Evolutionary conservation across 1,140 invertebrate species (phyloP).

Genomic region (Drosophila tsacasi): DNA sequence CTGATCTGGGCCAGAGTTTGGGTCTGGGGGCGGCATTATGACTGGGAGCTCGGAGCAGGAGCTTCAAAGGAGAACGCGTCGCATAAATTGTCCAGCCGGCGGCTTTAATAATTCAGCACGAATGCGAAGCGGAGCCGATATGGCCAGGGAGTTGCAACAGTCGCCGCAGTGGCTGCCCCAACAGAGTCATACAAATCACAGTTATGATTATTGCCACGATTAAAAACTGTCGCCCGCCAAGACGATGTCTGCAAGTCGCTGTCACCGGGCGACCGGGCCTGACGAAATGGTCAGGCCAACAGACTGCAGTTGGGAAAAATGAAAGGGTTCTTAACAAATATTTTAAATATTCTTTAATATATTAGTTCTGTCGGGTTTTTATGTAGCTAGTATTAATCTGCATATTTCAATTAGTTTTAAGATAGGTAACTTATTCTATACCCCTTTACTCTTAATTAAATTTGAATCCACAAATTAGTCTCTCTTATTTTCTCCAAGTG

Average conservation of each 20-base stretch:
- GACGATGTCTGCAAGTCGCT: slow-evolving; percentile 15
- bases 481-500: slow-evolving; percentile 14
- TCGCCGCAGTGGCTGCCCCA: slow-evolving; percentile 46
- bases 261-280: slow-evolving; percentile 38
- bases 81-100: slow-evolving; percentile 66
- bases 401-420: neutral
- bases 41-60: slow-evolving; percentile 25
- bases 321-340: neutral
- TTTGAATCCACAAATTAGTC: neutral
- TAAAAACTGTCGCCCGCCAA: slow-evolving; percentile 76
- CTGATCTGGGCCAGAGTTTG: slow-evolving; percentile 11
- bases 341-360: neutral
- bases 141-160: slow-evolving; percentile 58
- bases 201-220: slow-evolving; percentile 83
- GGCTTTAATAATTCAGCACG: slow-evolving; percentile 79
- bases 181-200: slow-evolving; percentile 84
- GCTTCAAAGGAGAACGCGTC: slow-evolving; percentile 70
- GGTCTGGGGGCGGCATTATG: slow-evolving; percentile 58
- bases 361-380: too few relatives aligned
- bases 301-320: slow-evolving; percentile 17
- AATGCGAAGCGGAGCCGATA: slow-evolving; percentile 48
- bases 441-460: neutral
- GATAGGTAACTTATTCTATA: neutral
- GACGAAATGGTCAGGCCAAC: slow-evolving; percentile 10
- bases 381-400: neutral